Percentiles rank a stretch among this genome's conserved stretches.
phyloP scores from a whole-genome alignment of 2,888 invertebrate species.

The Monoplex corrugatus region DNA sequence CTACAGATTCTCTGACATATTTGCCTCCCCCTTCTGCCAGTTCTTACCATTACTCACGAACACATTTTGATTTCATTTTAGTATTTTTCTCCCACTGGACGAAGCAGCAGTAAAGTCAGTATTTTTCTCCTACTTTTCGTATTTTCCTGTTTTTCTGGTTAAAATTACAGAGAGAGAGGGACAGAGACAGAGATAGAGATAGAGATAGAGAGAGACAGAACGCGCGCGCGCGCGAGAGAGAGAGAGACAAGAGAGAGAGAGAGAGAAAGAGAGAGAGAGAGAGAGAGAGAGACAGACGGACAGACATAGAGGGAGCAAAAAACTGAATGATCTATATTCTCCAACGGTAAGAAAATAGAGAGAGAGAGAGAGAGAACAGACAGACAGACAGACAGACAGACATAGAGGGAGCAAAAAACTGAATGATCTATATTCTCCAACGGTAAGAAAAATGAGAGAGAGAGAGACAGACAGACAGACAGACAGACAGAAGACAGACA shows the following conservation, averaged over 20 bases:
- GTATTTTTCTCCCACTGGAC: too few species aligned
- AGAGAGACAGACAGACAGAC: conserved; percentile 19
- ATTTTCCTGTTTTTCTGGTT: neutral
- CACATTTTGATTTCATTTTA: conserved; percentile 53
- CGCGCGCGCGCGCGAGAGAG: neutral
- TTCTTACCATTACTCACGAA: neutral
- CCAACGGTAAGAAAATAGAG: too few species aligned
- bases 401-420: neutral
- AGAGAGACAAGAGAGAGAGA: neutral
- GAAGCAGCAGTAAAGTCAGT: too few species aligned
- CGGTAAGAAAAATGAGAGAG: neutral
- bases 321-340: too few species aligned
- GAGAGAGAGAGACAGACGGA: neutral
- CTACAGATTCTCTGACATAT: neutral
- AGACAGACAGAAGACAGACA: neutral
- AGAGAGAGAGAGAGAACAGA: neutral
- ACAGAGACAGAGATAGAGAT: conserved; percentile 29
- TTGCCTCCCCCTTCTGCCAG: too few species aligned
- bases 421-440: neutral
- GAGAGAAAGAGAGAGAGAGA: neutral
- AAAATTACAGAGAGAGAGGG: conserved; percentile 46
- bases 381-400: too few species aligned
- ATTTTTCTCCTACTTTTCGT: neutral
- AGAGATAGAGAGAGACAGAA: conserved; percentile 33
- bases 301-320: neutral